Conservation (phyloP, 2,888 invertebrate genomes). For the Hydrotaea cyrtoneurina region DNA sequence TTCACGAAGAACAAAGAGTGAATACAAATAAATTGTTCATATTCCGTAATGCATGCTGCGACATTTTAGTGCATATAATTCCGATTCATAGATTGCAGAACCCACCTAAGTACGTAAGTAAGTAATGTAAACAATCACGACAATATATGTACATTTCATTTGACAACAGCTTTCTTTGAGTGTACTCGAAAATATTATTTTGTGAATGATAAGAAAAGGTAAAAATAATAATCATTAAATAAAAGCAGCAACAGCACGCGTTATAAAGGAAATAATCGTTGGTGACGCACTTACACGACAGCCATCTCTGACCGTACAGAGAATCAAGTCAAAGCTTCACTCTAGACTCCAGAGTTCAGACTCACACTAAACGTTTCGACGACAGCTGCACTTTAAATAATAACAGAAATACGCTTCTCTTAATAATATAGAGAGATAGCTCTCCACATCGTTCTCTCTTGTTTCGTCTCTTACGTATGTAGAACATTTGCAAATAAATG, state of each 20-base stretch:
- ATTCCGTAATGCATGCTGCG: too few relatives aligned
- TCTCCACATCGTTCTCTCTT: not conserved
- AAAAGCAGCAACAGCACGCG: not conserved
- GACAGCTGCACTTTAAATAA: not conserved
- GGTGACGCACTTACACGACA: not conserved
- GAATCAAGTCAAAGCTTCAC: not conserved
- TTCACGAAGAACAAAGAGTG: too few relatives aligned
- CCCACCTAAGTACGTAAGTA: too few relatives aligned
- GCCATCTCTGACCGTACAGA: not conserved
- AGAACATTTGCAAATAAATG: not conserved
- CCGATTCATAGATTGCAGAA: too few relatives aligned
- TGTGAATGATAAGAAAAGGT: not conserved
- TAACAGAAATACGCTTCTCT: too few relatives aligned
- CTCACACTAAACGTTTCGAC: not conserved
- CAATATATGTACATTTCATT: too few relatives aligned
- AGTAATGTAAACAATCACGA: too few relatives aligned
- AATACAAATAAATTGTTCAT: too few relatives aligned
- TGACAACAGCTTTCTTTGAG: too few relatives aligned
- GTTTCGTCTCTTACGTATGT: not conserved
- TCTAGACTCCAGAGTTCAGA: too few relatives aligned
- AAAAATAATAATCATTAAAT: not conserved
- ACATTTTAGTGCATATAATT: too few relatives aligned
- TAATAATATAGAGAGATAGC: too few relatives aligned
- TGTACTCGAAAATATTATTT: not conserved
- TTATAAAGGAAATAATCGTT: not conserved